These are phyloP conservation scores for Leucophenga montana DNA, from an alignment of 2,888 invertebrate genomes.

Conservation along the genomic window DNA sequence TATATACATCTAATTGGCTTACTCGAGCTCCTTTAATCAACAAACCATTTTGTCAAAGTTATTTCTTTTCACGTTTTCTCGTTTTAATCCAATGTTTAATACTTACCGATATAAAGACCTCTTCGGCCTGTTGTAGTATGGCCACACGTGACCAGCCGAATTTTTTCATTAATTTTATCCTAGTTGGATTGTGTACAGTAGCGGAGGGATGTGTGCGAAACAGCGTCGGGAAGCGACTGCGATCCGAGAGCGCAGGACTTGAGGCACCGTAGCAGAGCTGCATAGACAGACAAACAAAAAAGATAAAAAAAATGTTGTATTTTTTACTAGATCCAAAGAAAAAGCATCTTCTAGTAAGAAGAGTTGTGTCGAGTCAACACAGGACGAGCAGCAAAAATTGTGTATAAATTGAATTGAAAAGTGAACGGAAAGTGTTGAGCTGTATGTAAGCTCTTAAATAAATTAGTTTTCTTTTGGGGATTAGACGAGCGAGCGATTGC, in stretches of 20 bases:
- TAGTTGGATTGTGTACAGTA: conserved; percentile 97
- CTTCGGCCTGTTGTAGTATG: conserved; percentile 98
- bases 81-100: not conserved
- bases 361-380: not conserved
- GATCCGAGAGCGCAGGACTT: conserved; percentile 97
- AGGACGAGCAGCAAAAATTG: conserved; percentile 3
- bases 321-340: not conserved
- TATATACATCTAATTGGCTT: no score
- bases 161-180: conserved; percentile 96
- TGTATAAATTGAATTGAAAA: conserved; percentile 23
- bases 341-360: conserved; percentile 16
- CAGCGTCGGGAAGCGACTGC: conserved; percentile 96
- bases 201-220: conserved; percentile 99
- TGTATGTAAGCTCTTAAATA: conserved; percentile 23
- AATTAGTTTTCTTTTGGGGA: conserved; percentile 26
- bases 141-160: conserved; percentile 98
- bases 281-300: conserved; percentile 38
- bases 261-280: conserved; percentile 99
- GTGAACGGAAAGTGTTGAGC: conserved; percentile 18
- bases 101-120: conserved; percentile 94
- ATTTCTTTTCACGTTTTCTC: no score
- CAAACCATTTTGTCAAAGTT: no score
- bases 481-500: not conserved
- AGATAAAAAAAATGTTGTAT: not conserved
- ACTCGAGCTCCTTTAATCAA: no score